phyloP scores from a whole-genome alignment of 2,888 invertebrate species.

The Byasa hedistus region DNA sequence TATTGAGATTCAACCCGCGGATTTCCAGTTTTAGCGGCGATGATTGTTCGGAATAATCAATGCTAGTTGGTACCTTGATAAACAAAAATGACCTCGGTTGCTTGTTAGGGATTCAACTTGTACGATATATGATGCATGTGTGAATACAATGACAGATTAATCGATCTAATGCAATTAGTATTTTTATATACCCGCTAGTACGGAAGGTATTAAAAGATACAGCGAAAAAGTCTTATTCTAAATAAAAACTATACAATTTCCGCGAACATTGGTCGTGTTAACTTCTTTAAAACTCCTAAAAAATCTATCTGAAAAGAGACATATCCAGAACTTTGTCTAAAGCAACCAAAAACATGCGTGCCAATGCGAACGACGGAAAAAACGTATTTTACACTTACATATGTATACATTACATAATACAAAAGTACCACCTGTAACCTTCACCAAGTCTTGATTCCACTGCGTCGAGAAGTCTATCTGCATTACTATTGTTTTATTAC shows the following conservation, averaged over 20 bases:
- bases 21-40: constrained; percentile 62
- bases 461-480: too few species aligned
- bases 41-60: constrained; percentile 45
- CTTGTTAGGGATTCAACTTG: constrained; percentile 26
- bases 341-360: constrained; percentile 58
- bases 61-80: constrained; percentile 38
- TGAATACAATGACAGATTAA: neutral
- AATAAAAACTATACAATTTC: too few species aligned
- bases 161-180: neutral
- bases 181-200: neutral
- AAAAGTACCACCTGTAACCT: constrained; percentile 35
- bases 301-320: constrained; percentile 60
- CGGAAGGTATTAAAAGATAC: too few species aligned
- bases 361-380: constrained; percentile 52
- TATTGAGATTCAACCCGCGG: constrained; percentile 62
- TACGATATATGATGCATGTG: constrained; percentile 2
- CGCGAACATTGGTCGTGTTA: too few species aligned
- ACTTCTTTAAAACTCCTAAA: constrained; percentile 38
- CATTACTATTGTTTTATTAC: too few species aligned
- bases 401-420: constrained; percentile 54
- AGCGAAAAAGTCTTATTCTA: too few species aligned
- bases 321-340: constrained; percentile 57
- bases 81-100: constrained; percentile 55
- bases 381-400: constrained; percentile 51
- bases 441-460: too few species aligned